Evolutionary conservation across 2,797 vertebrate species (phyloP).

Genomic region (Molossus molossus): DNA sequence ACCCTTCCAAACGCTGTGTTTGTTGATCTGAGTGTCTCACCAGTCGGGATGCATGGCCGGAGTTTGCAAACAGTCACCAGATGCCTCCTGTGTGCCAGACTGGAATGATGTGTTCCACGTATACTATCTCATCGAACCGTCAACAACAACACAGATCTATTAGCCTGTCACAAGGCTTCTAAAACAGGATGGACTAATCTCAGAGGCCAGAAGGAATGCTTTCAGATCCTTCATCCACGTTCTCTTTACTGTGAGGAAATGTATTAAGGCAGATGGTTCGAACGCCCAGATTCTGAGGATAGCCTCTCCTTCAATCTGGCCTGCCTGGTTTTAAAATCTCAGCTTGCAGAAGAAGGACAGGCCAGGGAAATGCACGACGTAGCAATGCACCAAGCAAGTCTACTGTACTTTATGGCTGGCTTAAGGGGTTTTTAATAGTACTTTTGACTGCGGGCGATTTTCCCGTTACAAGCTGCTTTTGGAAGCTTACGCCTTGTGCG

Average conservation of each 20-base stretch:
- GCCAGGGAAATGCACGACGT: background rate
- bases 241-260: background rate
- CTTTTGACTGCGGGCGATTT: conserved; percentile 59
- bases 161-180: background rate
- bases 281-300: background rate
- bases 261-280: background rate
- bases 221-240: background rate
- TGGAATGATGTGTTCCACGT: background rate
- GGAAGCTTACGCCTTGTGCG: conserved; percentile 10
- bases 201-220: background rate
- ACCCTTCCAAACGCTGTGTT: background rate
- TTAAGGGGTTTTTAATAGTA: conserved; percentile 48
- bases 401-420: background rate
- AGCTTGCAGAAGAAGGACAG: background rate
- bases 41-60: background rate
- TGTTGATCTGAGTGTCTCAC: background rate
- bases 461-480: conserved; percentile 10
- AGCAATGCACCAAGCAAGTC: background rate
- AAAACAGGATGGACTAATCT: background rate
- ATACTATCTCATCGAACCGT: background rate
- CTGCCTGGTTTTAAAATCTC: conserved; percentile 43
- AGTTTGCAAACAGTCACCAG: background rate
- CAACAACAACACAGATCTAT: no score
- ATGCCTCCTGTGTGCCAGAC: background rate
- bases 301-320: conserved; percentile 13